Conservation (phyloP, 2,888 invertebrate species). For the Sipunculus nudus region DNA sequence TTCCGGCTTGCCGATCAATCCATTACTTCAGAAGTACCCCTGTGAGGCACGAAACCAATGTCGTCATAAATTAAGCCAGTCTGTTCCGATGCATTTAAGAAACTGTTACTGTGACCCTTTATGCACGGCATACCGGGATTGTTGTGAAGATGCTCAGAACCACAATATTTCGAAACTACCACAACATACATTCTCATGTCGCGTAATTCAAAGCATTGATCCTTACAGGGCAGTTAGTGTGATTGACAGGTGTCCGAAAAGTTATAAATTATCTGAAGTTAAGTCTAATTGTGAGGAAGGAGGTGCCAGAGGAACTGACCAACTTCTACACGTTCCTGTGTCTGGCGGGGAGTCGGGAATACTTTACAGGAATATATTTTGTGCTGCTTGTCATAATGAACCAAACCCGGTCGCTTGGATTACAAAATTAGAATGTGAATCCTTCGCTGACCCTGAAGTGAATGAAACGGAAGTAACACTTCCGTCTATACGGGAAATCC, state of each 20-base stretch:
- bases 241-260: conserved; percentile 38
- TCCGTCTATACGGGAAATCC: no score
- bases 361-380: conserved; percentile 47
- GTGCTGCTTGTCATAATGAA: conserved; percentile 50
- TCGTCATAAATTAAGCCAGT: no score
- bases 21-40: no score
- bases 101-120: conserved; percentile 47
- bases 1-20: no score
- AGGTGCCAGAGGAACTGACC: conserved; percentile 7
- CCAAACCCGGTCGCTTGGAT: conserved; percentile 29
- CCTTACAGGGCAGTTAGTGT: conserved; percentile 29
- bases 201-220: conserved; percentile 18
- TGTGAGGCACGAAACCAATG: no score
- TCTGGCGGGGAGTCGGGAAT: conserved; percentile 27
- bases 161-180: neutral
- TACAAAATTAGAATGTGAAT: no score
- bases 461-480: no score
- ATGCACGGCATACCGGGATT: conserved; percentile 44
- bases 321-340: conserved; percentile 38
- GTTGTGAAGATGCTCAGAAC: conserved; percentile 39
- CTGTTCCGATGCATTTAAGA: no score
- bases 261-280: conserved; percentile 27
- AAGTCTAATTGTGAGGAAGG: conserved; percentile 22
- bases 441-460: no score
- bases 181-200: conserved; percentile 25